Evolutionary conservation across 2,797 vertebrate species (phyloP), one percentile per base, ranked within the genome.

Genomic region (Ataeniobius toweri): DNA sequence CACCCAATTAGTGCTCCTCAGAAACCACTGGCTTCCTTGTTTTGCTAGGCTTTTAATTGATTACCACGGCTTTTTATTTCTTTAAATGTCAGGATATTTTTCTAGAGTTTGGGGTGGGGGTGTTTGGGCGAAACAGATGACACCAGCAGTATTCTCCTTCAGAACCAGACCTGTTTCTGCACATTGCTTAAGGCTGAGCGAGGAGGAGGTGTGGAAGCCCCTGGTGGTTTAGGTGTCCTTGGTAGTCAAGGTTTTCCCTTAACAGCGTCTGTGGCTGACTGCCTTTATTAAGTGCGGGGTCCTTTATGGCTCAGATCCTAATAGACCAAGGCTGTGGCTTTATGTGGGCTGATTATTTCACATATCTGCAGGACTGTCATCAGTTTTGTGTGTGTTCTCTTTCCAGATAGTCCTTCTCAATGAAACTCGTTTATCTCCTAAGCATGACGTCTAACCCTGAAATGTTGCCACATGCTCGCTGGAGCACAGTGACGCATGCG

Each of bases 241-340:
- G 68, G 77, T 51, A 73, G 82, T 87, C 83, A 84, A 88, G 82
- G 85, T 89, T 89, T 36, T 83, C 82, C 85, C 78, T 74, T 26
- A 46, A 70, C 7, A 41, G 67, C 3, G 28, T 78, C 85, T 94
- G 89, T 90, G 91, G 92, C 76, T 77, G 61, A 28, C 83, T 88
- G 75, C 73, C 73, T 86, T 91, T 90, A 77, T 88, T 91, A 91
- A 77, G 68, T 89, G 87, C 90, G 83, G 82, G 88, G 86, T 85
- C 80, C 86, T 89, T 89, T 86, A 89, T 80, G 74, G 71, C 71
- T 74, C 44, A 39, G 80, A 89, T 87, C 73, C 87, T 88, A 87
- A 88, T 91, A 82, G 41, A 18, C 77, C 87, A 85, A 84, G 53
- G 75, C 76, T 85, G 71, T 75, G 71, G 71, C 75, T 77, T 53